Conservation (phyloP, 2,113 vertebrate species). For the Turdus rufiventris region DNA sequence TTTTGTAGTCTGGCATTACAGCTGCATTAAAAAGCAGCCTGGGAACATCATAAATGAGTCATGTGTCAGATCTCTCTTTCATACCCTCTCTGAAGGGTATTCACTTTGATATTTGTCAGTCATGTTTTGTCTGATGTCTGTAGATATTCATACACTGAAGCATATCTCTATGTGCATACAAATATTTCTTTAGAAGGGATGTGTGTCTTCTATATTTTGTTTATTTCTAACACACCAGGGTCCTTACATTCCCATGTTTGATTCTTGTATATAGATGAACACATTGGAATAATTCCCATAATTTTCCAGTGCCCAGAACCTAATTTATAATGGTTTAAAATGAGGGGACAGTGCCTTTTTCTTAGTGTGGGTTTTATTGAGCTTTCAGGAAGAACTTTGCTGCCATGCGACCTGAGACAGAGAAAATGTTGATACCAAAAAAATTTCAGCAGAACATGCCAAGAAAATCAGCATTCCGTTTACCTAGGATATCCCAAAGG, state of each 20-base stretch:
- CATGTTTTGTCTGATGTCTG: neutral
- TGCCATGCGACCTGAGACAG: conserved; percentile 11
- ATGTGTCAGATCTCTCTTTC: neutral
- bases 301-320: neutral
- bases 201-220: neutral
- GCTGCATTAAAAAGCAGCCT: neutral
- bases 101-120: neutral
- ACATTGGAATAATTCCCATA: neutral
- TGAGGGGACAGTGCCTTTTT: neutral
- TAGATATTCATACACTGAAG: neutral
- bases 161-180: neutral
- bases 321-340: neutral
- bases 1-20: neutral
- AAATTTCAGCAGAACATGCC: conserved; percentile 23
- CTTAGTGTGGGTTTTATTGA: conserved; percentile 5
- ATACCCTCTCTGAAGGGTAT: neutral
- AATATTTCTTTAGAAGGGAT: neutral
- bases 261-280: neutral
- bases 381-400: conserved; percentile 9
- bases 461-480: conserved; percentile 55
- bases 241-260: neutral
- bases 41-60: neutral
- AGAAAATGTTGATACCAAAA: conserved; percentile 46
- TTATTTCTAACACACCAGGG: neutral
- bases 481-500: conserved; percentile 53